Conservation (phyloP, 2,888 invertebrate genomes). For the Labia minor region DNA sequence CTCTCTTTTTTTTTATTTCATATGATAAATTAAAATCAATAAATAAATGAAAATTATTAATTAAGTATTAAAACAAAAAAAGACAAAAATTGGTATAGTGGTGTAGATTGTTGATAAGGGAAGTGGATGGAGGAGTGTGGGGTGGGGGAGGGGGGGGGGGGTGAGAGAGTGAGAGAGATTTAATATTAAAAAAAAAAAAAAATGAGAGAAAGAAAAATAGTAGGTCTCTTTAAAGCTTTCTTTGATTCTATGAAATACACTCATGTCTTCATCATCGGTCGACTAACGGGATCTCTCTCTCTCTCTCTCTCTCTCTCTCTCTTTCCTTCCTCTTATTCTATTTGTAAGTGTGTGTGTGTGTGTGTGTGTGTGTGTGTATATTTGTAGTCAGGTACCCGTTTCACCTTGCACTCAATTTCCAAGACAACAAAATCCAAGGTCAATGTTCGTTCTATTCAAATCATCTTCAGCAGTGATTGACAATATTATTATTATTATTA, state of each 20-base stretch:
- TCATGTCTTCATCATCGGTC: slow-evolving; percentile 23
- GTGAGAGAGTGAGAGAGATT: slow-evolving; percentile 30
- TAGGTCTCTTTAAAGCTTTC: slow-evolving; percentile 46
- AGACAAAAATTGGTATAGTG: no score
- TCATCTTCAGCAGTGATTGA: no score
- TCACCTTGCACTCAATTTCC: background rate
- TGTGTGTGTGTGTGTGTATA: background rate
- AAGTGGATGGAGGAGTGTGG: slow-evolving; percentile 43
- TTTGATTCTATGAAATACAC: slow-evolving; percentile 32
- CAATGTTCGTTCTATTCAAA: no score
- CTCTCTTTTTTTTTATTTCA: no score
- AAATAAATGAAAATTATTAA: no score
- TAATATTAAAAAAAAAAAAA: slow-evolving; percentile 35
- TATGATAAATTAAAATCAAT: no score
- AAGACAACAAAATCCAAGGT: background rate
- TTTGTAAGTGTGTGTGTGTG: background rate
- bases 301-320: background rate
- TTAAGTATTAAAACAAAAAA: no score
- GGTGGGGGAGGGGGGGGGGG: slow-evolving; percentile 42
- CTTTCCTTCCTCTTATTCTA: no score
- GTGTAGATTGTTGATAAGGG: slow-evolving; percentile 44
- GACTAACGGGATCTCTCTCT: background rate
- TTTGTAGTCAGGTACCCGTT: background rate
- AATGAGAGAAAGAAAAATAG: slow-evolving; percentile 43
- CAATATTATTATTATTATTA: no score